Evolutionary conservation across 2,113 vertebrate species (phyloP).

Genomic region (Passer domesticus): DNA sequence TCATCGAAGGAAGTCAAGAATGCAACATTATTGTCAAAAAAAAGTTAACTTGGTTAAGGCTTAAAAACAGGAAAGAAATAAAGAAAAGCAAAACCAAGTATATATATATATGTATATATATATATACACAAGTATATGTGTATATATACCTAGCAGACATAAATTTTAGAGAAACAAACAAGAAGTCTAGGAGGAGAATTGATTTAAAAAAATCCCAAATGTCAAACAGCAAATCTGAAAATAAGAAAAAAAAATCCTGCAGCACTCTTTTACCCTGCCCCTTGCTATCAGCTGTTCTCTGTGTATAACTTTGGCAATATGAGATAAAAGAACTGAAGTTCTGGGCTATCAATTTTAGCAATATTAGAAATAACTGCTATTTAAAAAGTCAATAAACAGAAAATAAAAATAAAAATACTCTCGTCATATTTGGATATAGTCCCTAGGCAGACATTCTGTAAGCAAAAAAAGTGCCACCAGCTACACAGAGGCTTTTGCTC

Average conservation of each 20-base stretch:
- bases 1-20: not conserved
- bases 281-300: not conserved
- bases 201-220: not conserved
- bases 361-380: not conserved
- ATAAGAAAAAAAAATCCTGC: not conserved
- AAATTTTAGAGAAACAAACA: not conserved
- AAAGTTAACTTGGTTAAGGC: not conserved
- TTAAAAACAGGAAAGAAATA: not conserved
- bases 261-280: rapidly evolving
- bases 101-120: no score
- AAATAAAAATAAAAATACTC: not conserved
- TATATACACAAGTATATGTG: no score
- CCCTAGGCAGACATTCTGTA: not conserved
- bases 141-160: not conserved
- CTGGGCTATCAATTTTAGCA: not conserved
- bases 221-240: not conserved
- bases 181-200: not conserved
- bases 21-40: not conserved
- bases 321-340: slow-evolving; percentile 11
- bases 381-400: slow-evolving; percentile 19
- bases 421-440: not conserved
- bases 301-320: not conserved
- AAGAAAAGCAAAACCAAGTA: not conserved
- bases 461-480: not conserved
- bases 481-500: not conserved